These are phyloP conservation scores for Notamacropus eugenii DNA, from an alignment of 2,797 vertebrate genomes.

Conservation along the genomic window DNA sequence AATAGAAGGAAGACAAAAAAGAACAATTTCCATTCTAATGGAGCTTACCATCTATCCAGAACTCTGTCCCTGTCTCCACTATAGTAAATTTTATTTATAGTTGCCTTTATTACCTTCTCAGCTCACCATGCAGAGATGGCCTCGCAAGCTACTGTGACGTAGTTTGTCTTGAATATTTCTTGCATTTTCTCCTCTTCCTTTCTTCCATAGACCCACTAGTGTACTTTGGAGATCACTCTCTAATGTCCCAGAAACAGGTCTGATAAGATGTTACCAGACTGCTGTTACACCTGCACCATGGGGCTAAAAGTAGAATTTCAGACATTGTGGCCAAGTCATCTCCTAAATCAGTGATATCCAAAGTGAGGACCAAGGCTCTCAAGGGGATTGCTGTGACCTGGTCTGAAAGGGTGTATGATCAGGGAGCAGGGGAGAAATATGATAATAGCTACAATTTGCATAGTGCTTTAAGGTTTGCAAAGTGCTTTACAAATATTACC, in stretches of 20 bases:
- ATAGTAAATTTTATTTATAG: background rate
- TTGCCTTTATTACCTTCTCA: background rate
- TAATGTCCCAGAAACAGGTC: background rate
- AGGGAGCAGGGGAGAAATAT: background rate
- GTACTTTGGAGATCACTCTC: background rate
- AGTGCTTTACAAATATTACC: background rate
- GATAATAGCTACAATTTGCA: background rate
- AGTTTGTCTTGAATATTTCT: background rate
- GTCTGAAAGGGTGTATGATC: background rate
- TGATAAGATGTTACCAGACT: background rate
- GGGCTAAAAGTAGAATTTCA: background rate
- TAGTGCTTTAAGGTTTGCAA: background rate
- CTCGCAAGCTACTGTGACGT: background rate
- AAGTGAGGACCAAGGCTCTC: background rate
- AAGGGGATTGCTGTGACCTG: background rate
- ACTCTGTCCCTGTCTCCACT: background rate
- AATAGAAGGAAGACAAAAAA: background rate
- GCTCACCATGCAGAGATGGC: accelerated
- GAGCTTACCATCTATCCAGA: background rate
- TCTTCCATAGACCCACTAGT: background rate
- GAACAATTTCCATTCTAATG: background rate
- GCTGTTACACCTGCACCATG: background rate
- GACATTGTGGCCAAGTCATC: background rate
- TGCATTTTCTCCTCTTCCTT: background rate
- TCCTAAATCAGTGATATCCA: no score